A percentile compares a stretch with the other conserved stretches of the same genome.
Conservation (phyloP, 2,888 invertebrate genomes). For the Drosophila meridiana region DNA sequence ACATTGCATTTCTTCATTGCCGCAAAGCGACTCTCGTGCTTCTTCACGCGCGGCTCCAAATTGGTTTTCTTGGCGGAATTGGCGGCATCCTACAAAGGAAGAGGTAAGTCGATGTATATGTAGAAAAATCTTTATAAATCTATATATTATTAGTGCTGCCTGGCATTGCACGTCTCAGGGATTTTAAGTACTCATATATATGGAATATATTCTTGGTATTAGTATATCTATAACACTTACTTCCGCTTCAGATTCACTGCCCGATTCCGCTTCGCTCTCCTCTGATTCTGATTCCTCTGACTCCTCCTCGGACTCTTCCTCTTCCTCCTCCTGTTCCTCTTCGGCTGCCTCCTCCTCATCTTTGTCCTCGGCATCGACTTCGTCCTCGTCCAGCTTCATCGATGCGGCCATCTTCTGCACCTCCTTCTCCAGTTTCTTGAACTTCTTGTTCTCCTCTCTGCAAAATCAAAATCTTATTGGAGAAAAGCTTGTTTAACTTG, state of each 20-base stretch:
- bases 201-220: too few species aligned
- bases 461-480: background rate
- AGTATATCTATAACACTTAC: constrained; percentile 33
- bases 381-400: constrained; percentile 92
- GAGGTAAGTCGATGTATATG: constrained; percentile 29
- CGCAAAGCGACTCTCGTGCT: constrained; percentile 91
- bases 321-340: constrained; percentile 83
- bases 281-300: constrained; percentile 88
- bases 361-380: constrained; percentile 89
- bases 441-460: constrained; percentile 92
- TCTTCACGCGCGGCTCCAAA: constrained; percentile 88
- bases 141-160: background rate
- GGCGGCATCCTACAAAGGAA: constrained; percentile 87
- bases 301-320: constrained; percentile 81
- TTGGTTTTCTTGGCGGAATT: constrained; percentile 89
- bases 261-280: constrained; percentile 84
- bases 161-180: background rate
- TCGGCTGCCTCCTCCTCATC: constrained; percentile 87
- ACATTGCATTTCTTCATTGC: constrained; percentile 95
- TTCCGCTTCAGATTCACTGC: constrained; percentile 80
- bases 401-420: constrained; percentile 96
- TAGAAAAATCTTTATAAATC: background rate
- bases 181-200: background rate
- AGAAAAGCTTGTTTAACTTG: background rate
- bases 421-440: constrained; percentile 93